Conservation (phyloP, 2,113 vertebrate genomes). For the Podarcis muralis region DNA sequence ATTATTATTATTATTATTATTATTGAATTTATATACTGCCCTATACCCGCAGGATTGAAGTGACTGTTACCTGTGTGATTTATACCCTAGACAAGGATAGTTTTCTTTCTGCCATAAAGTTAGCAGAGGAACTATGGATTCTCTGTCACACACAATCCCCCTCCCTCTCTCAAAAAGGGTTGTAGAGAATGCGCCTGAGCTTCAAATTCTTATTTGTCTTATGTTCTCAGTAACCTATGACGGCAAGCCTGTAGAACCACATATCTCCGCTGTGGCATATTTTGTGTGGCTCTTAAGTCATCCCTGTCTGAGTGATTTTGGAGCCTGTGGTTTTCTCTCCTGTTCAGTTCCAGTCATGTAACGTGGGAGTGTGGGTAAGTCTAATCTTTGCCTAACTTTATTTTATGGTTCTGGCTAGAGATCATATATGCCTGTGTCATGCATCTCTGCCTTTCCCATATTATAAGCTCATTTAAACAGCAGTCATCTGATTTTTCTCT, state of each 20-base stretch:
- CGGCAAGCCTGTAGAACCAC: neutral
- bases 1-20: too few species aligned
- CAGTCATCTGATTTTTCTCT: neutral
- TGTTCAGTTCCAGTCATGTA: constrained; percentile 58
- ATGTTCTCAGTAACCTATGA: neutral
- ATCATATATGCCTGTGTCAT: constrained; percentile 34
- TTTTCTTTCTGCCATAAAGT: neutral
- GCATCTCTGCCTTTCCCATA: constrained; percentile 23
- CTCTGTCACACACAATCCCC: neutral
- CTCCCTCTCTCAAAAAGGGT: rapidly evolving
- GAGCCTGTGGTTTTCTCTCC: constrained; percentile 67
- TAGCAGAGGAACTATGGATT: neutral
- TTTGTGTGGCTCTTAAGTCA: constrained; percentile 49
- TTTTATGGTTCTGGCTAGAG: constrained; percentile 47
- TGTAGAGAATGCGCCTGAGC: neutral
- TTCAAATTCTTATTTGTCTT: constrained; percentile 25
- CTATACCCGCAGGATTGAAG: constrained; percentile 11
- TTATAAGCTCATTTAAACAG: constrained; percentile 50
- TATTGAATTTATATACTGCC: too few species aligned
- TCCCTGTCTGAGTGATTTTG: constrained; percentile 61
- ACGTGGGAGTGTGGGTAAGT: constrained; percentile 47
- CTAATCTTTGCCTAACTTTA: constrained; percentile 52
- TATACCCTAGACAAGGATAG: neutral
- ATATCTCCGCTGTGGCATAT: neutral
- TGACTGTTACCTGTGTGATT: constrained; percentile 16